These are phyloP conservation scores for Xanthia togata DNA, from an alignment of 2,888 invertebrate genomes.

Conservation along the genomic window DNA sequence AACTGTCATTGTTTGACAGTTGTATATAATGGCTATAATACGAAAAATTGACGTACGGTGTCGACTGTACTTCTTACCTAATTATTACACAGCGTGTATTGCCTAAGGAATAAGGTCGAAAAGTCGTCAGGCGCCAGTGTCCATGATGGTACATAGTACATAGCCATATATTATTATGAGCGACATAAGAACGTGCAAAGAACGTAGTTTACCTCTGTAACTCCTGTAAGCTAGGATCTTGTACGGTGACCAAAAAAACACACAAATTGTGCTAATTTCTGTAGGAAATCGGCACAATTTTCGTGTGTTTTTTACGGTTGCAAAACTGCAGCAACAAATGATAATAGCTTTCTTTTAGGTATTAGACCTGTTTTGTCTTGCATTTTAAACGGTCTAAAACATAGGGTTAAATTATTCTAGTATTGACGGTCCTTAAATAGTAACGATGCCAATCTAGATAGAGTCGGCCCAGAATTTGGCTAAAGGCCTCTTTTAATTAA, in stretches of 20 bases:
- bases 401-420: no score
- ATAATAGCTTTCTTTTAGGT: neutral
- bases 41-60: neutral
- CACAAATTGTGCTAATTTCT: slow-evolving; percentile 8
- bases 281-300: neutral
- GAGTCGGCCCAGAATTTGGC: neutral
- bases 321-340: neutral
- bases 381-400: neutral
- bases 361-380: neutral
- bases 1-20: neutral
- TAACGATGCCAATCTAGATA: neutral
- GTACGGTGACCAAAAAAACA: slow-evolving; percentile 14
- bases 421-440: neutral
- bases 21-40: neutral
- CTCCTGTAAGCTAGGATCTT: slow-evolving; percentile 27
- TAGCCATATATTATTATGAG: slow-evolving; percentile 21
- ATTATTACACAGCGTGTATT: no score
- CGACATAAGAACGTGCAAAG: slow-evolving; percentile 38
- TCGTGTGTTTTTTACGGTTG: neutral
- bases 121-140: no score
- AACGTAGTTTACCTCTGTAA: slow-evolving; percentile 25
- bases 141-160: neutral
- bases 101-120: no score
- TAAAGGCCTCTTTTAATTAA: neutral
- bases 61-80: neutral